Evolutionary conservation across 2,113 vertebrate species (phyloP).

Genomic region (Heteronetta atricapilla): DNA sequence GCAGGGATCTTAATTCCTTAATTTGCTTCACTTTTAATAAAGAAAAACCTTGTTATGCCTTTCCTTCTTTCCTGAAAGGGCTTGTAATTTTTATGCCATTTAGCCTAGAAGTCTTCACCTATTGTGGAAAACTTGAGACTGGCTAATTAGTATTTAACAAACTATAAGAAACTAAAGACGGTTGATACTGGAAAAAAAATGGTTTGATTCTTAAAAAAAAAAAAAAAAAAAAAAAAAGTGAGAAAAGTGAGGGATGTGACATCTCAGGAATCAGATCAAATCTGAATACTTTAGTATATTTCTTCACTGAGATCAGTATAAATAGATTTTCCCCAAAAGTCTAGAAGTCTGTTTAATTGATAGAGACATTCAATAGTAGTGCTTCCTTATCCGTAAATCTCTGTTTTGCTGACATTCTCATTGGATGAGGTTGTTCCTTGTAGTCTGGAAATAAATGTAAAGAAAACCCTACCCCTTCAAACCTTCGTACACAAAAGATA

Average conservation of each 20-base stretch:
- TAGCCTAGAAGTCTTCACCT: background rate
- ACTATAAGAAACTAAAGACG: background rate
- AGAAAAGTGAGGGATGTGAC: background rate
- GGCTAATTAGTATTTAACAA: background rate
- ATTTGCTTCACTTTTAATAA: background rate
- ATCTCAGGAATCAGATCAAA: background rate
- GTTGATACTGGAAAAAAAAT: background rate
- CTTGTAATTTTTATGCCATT: background rate
- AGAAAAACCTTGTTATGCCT: background rate
- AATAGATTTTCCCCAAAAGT: background rate
- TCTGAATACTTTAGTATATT: background rate
- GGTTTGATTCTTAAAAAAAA: background rate
- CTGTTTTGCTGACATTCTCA: background rate
- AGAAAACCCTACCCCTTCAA: background rate
- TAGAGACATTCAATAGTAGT: background rate
- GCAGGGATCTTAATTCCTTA: background rate
- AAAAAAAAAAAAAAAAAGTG: background rate
- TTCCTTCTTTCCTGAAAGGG: background rate
- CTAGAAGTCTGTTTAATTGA: background rate
- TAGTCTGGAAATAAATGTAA: background rate
- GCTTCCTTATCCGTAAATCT: background rate
- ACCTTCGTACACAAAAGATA: background rate
- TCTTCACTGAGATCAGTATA: background rate
- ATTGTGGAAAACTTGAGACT: background rate
- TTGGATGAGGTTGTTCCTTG: background rate